A percentile compares a stretch with the other conserved stretches of the same genome.
Evolutionary conservation across 2,113 vertebrate species (phyloP).

Genomic region (Ondatra zibethicus): DNA sequence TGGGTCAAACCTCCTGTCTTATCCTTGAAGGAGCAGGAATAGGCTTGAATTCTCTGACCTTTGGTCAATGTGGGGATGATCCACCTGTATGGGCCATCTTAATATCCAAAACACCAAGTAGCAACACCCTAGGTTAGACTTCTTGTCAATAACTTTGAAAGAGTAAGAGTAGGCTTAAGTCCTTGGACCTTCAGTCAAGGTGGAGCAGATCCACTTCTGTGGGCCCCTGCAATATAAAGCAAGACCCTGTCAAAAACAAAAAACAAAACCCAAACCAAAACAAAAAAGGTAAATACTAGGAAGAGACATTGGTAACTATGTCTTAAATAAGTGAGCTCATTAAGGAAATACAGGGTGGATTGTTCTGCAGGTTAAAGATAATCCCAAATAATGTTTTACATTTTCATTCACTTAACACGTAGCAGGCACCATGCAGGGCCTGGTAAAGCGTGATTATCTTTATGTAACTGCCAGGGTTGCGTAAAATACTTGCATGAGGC

Average conservation of each 20-base stretch:
- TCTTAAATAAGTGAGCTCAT: neutral
- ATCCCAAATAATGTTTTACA: neutral
- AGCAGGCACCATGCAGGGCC: neutral
- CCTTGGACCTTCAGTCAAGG: no score
- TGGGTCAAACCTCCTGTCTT: no score
- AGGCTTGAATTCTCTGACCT: no score
- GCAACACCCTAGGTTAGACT: no score
- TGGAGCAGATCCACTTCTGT: no score
- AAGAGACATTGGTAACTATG: neutral
- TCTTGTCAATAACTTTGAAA: no score
- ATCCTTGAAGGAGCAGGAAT: no score
- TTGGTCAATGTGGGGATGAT: no score
- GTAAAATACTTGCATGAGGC: neutral
- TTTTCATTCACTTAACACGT: neutral
- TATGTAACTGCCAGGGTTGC: neutral
- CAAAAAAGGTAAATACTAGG: neutral
- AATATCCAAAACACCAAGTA: no score
- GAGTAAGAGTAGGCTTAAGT: no score
- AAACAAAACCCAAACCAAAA: neutral
- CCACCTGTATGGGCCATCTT: no score
- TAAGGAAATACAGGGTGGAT: neutral
- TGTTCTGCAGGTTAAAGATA: neutral
- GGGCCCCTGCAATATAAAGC: no score
- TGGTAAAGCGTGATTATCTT: neutral
- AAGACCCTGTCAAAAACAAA: neutral